phyloP scores from a whole-genome alignment of 2,888 invertebrate species.

The Drosophila mercatorum region DNA sequence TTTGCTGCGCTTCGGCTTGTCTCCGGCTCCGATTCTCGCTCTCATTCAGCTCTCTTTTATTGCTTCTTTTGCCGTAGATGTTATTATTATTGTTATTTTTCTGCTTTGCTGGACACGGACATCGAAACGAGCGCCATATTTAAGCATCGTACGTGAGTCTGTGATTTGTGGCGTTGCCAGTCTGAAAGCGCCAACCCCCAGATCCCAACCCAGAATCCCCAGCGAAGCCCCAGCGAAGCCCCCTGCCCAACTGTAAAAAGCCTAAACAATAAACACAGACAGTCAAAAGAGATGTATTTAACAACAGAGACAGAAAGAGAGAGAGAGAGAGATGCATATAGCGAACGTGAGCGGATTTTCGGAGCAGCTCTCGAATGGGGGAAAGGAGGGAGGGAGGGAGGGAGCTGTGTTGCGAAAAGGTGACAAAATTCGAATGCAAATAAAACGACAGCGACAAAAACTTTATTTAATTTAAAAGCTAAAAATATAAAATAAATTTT shows the following conservation, averaged over 20 bases:
- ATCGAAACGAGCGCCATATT: slow-evolving; percentile 72
- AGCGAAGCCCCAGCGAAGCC: neutral
- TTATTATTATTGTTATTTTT: slow-evolving; percentile 61
- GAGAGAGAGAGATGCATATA: neutral
- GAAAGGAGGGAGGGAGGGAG: too few relatives aligned
- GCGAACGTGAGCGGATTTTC: slow-evolving; percentile 63
- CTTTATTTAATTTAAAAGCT: slow-evolving; percentile 78
- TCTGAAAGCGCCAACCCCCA: slow-evolving; percentile 8
- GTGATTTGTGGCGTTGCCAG: slow-evolving; percentile 67
- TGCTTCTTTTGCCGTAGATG: slow-evolving; percentile 26
- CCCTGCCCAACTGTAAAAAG: slow-evolving; percentile 47
- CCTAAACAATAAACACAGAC: slow-evolving; percentile 75
- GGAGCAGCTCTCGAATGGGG: slow-evolving; percentile 27
- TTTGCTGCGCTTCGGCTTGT: slow-evolving; percentile 25
- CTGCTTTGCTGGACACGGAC: slow-evolving; percentile 68
- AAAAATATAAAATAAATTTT: slow-evolving; percentile 78
- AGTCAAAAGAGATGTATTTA: slow-evolving; percentile 13
- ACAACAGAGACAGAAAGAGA: neutral
- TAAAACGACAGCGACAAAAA: slow-evolving; percentile 71
- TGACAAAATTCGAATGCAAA: slow-evolving; percentile 70
- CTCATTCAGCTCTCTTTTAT: slow-evolving; percentile 8
- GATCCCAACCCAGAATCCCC: neutral
- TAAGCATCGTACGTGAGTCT: slow-evolving; percentile 69
- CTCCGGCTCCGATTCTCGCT: slow-evolving; percentile 8
- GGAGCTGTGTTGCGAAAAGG: slow-evolving; percentile 25